Evolutionary conservation across 2,797 vertebrate species (phyloP).

Genomic region (Enteromius paludinosus): DNA sequence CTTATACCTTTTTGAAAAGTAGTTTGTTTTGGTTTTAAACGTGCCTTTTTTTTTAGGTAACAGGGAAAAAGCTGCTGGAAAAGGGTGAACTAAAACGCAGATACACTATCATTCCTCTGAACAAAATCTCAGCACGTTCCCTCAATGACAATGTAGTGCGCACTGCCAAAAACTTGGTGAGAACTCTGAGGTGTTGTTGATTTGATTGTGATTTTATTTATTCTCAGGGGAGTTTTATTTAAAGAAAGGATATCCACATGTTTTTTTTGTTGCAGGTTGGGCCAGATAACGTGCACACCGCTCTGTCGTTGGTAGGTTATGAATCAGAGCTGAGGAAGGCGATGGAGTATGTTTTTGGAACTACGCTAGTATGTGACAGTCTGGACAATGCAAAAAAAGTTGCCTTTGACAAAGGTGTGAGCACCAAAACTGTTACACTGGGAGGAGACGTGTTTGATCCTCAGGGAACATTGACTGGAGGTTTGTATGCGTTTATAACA

Average conservation of each 20-base stretch:
- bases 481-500: slow-evolving; percentile 69
- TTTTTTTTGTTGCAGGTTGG: slow-evolving; percentile 79
- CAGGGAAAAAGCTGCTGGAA: slow-evolving; percentile 92
- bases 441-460: slow-evolving; percentile 95
- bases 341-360: slow-evolving; percentile 96
- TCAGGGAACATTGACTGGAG: slow-evolving; percentile 95
- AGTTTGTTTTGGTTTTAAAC: slow-evolving; percentile 7
- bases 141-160: slow-evolving; percentile 77
- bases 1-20: not conserved
- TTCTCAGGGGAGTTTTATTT: not conserved
- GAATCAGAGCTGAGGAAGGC: slow-evolving; percentile 89
- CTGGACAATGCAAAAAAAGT: slow-evolving; percentile 93
- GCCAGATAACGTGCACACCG: slow-evolving; percentile 80
- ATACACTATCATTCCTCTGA: slow-evolving; percentile 96
- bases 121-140: slow-evolving; percentile 89
- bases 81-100: slow-evolving; percentile 90
- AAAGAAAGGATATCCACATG: not conserved
- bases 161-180: slow-evolving; percentile 87
- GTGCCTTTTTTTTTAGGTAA: slow-evolving; percentile 76
- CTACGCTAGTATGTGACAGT: slow-evolving; percentile 87
- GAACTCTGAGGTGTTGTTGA: slow-evolving; percentile 46
- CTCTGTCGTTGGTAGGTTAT: slow-evolving; percentile 87
- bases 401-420: slow-evolving; percentile 91
- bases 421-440: slow-evolving; percentile 89
- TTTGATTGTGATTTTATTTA: not conserved